These are phyloP conservation scores for Allobates femoralis DNA, from an alignment of 2,797 vertebrate species.

Conservation along the genomic window DNA sequence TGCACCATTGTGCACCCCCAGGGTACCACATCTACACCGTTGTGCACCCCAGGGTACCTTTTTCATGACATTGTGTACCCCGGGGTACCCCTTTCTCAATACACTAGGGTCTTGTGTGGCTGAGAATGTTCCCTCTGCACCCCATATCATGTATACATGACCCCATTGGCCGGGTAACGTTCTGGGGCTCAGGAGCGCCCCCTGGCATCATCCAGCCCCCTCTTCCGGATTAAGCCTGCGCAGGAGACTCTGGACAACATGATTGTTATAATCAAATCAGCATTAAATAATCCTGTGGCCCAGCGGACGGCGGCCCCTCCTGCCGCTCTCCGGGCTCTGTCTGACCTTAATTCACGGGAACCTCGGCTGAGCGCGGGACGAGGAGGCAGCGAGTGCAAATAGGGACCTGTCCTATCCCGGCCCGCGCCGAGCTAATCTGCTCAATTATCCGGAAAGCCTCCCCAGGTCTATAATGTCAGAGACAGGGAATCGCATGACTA, in stretches of 20 bases:
- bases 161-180: not conserved
- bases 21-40: too few species aligned
- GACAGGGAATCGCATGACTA: not conserved
- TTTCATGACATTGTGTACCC: too few species aligned
- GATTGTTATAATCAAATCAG: conserved; percentile 61
- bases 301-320: not conserved
- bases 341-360: conserved; percentile 58
- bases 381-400: not conserved
- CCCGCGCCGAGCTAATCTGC: not conserved
- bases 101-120: too few species aligned
- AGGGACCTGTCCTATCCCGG: not conserved
- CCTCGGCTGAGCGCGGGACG: not conserved
- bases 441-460: conserved; percentile 9
- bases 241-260: not conserved
- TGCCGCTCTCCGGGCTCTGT: conserved; percentile 10
- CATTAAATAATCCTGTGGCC: conserved; percentile 52
- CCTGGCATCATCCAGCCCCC: not conserved
- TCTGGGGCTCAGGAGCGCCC: not conserved
- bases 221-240: conserved; percentile 11
- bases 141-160: not conserved
- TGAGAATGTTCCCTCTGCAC: too few species aligned
- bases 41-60: too few species aligned
- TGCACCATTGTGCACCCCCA: too few species aligned
- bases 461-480: not conserved
- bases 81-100: too few species aligned